Percentiles rank a stretch among this genome's conserved stretches.
Evolutionary conservation across 2,113 vertebrate genomes (phyloP).

Genomic region (Cettia cetti): DNA sequence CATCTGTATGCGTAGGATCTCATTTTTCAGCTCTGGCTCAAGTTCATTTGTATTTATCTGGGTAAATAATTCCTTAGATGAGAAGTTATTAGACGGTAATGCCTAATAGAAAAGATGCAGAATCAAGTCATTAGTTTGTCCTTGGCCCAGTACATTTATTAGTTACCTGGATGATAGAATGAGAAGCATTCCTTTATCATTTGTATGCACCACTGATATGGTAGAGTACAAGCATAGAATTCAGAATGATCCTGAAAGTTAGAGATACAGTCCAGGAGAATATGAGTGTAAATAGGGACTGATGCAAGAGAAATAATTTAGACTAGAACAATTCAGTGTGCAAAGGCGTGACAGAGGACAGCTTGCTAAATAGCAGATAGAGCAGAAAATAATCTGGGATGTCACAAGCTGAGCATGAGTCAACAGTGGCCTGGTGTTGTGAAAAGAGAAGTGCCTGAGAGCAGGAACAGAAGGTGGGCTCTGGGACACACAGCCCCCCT

Average conservation of each 20-base stretch:
- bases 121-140: not conserved
- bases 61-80: not conserved
- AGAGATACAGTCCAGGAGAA: not conserved
- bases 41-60: not conserved
- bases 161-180: not conserved
- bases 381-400: slow-evolving; percentile 21
- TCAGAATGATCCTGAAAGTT: not conserved
- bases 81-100: not conserved
- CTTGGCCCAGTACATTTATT: not conserved
- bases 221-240: not conserved
- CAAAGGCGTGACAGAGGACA: not conserved
- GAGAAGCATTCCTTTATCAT: not conserved
- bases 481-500: not conserved
- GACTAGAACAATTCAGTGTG: not conserved
- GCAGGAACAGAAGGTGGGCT: not conserved
- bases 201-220: not conserved
- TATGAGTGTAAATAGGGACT: not conserved
- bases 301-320: not conserved
- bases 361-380: not conserved
- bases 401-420: slow-evolving; percentile 39
- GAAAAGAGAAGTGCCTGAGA: not conserved
- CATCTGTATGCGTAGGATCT: not conserved
- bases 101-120: not conserved
- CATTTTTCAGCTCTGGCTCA: not conserved
- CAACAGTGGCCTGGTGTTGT: not conserved